Conservation (phyloP, 2,797 vertebrate genomes). For the Enteromius argenteus region DNA sequence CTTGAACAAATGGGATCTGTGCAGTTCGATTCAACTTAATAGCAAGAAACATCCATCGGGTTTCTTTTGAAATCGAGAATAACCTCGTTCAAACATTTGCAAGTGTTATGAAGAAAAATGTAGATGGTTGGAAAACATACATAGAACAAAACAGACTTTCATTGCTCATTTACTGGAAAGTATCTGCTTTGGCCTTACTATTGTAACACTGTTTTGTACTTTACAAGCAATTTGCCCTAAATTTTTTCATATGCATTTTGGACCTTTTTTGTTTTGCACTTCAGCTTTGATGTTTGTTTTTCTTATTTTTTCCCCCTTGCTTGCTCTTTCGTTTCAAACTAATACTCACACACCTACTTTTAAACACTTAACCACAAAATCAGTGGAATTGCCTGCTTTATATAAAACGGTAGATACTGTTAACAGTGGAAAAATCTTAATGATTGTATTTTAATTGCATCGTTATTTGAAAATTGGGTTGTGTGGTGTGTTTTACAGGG, state of each 20-base stretch:
- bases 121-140: neutral
- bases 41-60: neutral
- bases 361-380: constrained; percentile 26
- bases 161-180: constrained; percentile 1
- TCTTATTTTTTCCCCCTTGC: neutral
- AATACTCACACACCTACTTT: neutral
- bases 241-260: neutral
- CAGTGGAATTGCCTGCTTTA: constrained; percentile 41
- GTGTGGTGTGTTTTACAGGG: constrained; percentile 50
- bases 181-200: neutral
- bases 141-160: neutral
- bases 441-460: constrained; percentile 55
- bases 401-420: constrained; percentile 45
- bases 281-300: constrained; percentile 14
- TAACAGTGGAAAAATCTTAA: constrained; percentile 56
- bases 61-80: neutral
- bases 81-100: neutral
- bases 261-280: neutral
- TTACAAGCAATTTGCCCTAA: neutral
- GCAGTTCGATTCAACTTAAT: neutral
- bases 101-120: neutral
- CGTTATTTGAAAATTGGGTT: constrained; percentile 42
- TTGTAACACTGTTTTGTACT: neutral
- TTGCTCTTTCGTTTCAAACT: constrained; percentile 12
- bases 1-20: neutral